phyloP scores from a whole-genome alignment of 2,113 vertebrate species.

The Rhynchomys soricoides region DNA sequence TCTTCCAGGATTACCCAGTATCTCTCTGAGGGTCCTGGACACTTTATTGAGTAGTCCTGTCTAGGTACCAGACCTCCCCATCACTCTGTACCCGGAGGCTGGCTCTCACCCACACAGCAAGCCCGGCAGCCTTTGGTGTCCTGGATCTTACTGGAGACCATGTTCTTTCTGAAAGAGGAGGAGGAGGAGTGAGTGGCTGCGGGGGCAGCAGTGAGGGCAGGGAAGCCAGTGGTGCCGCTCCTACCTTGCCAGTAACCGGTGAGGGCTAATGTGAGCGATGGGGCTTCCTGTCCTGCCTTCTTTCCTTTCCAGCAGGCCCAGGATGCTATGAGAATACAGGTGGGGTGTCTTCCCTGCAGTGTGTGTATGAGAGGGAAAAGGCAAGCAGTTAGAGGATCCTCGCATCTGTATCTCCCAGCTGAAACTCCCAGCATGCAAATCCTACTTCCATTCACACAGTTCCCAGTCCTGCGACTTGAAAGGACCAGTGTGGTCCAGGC shows the following conservation, averaged over 20 bases:
- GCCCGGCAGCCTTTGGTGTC: conserved; percentile 94
- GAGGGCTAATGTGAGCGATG: conserved; percentile 88
- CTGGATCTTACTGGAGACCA: conserved; percentile 91
- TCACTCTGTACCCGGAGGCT: neutral
- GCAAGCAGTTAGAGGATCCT: conserved; percentile 24
- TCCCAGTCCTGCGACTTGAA: neutral
- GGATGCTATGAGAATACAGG: conserved; percentile 92
- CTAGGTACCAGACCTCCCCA: neutral
- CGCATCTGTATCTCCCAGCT: neutral
- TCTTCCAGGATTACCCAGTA: neutral
- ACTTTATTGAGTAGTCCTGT: neutral
- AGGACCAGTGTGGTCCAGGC: neutral
- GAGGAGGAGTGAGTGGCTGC: neutral
- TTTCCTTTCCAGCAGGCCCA: conserved; percentile 91
- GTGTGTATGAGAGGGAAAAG: neutral
- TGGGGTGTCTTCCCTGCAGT: conserved; percentile 91
- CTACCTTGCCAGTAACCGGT: conserved; percentile 92
- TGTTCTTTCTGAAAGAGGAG: conserved; percentile 87
- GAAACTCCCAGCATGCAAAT: neutral
- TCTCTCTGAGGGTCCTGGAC: neutral
- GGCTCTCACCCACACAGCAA: conserved; percentile 92
- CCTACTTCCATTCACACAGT: neutral
- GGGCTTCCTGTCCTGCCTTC: conserved; percentile 87
- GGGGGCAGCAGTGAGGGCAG: neutral
- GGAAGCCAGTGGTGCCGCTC: neutral